Conservation (phyloP, 2,797 vertebrate genomes). For the Crax fasciolata region DNA sequence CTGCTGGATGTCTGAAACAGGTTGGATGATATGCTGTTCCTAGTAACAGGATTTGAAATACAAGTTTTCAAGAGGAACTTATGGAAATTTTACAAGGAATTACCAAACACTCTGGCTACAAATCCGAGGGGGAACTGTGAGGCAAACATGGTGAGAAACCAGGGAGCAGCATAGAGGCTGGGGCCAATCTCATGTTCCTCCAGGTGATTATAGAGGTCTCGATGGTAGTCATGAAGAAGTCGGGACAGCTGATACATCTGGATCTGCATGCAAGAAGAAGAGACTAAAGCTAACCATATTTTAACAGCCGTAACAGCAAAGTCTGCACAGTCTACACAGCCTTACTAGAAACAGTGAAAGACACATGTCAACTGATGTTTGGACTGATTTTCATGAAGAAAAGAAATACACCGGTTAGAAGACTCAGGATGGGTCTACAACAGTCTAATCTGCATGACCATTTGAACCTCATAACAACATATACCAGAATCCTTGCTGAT, state of each 20-base stretch:
- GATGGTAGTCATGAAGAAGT: slow-evolving; percentile 96
- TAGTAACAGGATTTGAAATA: not conserved
- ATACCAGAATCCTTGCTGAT: not conserved
- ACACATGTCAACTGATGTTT: not conserved
- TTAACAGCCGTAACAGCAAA: not conserved
- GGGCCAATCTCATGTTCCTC: slow-evolving; percentile 96
- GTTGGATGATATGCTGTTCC: not conserved
- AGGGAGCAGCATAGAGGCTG: slow-evolving; percentile 96
- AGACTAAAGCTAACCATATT: not conserved
- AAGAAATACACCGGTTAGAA: not conserved
- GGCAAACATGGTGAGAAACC: slow-evolving; percentile 97
- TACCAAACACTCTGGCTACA: slow-evolving; percentile 96
- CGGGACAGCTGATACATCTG: slow-evolving; percentile 99
- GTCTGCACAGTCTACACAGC: not conserved
- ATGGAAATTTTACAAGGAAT: slow-evolving; percentile 15
- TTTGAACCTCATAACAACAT: not conserved
- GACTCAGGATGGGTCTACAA: not conserved
- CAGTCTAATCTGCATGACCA: not conserved
- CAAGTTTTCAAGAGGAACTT: not conserved
- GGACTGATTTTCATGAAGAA: not conserved
- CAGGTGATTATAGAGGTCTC: slow-evolving; percentile 93
- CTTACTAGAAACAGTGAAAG: not conserved
- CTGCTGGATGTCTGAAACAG: not conserved
- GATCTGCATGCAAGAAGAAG: slow-evolving; percentile 84
- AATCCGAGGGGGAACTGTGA: slow-evolving; percentile 98